Percentiles rank a stretch among this genome's conserved stretches.
Evolutionary conservation across 1,140 invertebrate genomes (phyloP).

Genomic region (Calycopis cecrops): DNA sequence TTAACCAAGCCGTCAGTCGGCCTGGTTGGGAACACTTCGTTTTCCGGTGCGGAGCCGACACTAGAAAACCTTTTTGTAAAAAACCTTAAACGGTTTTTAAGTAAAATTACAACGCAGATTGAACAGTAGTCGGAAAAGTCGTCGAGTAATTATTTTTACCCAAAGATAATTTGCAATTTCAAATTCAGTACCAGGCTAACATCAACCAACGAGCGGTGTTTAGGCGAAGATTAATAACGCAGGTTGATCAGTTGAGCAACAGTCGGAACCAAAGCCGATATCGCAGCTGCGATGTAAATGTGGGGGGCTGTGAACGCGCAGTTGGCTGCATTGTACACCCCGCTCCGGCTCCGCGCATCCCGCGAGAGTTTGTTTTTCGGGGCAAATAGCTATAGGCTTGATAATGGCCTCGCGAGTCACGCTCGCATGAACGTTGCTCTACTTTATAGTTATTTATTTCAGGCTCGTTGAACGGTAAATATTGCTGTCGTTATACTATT

Average conservation of each 20-base stretch:
- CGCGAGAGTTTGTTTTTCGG: slow-evolving; percentile 74
- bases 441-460: slow-evolving; percentile 21
- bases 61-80: too few relatives aligned
- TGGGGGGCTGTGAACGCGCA: slow-evolving; percentile 59
- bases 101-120: too few relatives aligned
- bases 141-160: too few relatives aligned
- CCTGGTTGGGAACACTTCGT: too few relatives aligned
- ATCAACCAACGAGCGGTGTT: neutral
- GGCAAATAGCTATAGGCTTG: slow-evolving; percentile 74
- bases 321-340: slow-evolving; percentile 64
- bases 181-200: neutral
- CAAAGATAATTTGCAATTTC: too few relatives aligned
- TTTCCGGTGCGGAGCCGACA: too few relatives aligned
- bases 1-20: too few relatives aligned
- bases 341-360: slow-evolving; percentile 37
- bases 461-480: neutral
- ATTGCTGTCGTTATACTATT: neutral
- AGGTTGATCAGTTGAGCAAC: slow-evolving; percentile 27
- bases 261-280: slow-evolving; percentile 50
- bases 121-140: too few relatives aligned
- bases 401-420: slow-evolving; percentile 68
- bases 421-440: slow-evolving; percentile 38
- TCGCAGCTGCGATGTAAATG: slow-evolving; percentile 59
- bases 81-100: too few relatives aligned
- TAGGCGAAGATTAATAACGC: slow-evolving; percentile 12